Conservation (phyloP, 2,888 invertebrate species). For the Stenotaenia linearis region DNA sequence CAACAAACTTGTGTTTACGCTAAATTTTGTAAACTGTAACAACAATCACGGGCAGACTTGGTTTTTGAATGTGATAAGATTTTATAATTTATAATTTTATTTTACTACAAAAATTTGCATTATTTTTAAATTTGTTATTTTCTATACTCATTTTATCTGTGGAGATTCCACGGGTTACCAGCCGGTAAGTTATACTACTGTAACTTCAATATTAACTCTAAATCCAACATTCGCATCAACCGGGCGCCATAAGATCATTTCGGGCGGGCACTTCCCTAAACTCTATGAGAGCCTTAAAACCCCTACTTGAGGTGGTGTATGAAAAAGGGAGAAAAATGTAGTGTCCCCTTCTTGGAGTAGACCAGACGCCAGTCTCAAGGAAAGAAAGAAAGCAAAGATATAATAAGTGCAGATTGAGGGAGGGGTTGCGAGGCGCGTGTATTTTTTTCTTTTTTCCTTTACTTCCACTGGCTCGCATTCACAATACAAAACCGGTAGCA, state of each 20-base stretch:
- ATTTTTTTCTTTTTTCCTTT: background rate
- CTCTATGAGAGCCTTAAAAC: background rate
- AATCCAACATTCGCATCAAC: too few species aligned
- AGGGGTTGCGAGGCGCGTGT: background rate
- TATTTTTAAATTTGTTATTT: too few species aligned
- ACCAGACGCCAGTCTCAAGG: slow-evolving; percentile 14
- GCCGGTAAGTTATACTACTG: too few species aligned
- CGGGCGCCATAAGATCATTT: background rate
- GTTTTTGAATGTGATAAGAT: too few species aligned
- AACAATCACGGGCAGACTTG: too few species aligned
- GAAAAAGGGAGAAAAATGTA: slow-evolving; percentile 13
- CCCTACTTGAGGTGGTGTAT: slow-evolving; percentile 22
- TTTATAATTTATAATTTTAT: too few species aligned
- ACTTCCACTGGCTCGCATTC: background rate
- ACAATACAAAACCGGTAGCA: slow-evolving; percentile 3
- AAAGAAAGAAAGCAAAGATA: slow-evolving; percentile 8
- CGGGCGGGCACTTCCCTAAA: background rate
- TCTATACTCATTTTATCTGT: too few species aligned
- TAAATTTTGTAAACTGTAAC: too few species aligned
- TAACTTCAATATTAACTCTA: too few species aligned
- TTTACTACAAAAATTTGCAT: too few species aligned
- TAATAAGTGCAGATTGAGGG: slow-evolving; percentile 26
- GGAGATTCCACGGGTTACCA: too few species aligned
- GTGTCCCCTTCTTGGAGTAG: slow-evolving; percentile 5
- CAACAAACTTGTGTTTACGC: too few species aligned